Evolutionary conservation across 2,113 vertebrate species (phyloP), one percentile per base, ranked within the genome.

Genomic region (Polyodon spathula): DNA sequence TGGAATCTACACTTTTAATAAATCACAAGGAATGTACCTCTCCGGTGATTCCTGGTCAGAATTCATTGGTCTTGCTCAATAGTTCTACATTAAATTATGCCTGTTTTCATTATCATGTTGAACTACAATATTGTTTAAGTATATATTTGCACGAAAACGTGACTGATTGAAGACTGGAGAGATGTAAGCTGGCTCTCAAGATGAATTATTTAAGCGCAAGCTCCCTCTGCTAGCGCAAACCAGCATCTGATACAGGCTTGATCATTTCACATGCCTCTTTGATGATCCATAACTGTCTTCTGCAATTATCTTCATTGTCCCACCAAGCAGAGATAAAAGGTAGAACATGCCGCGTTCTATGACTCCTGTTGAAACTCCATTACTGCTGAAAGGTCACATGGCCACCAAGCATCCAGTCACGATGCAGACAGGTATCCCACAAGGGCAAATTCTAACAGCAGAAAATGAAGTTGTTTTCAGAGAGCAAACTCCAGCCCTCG

Each of bases 241-340:
- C 68, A 61, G 67, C 72, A 67, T 75, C 79, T 76, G 82, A 81
- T 88, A 77, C 58, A 81, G 75, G 82, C 80, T 81, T 85, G 84
- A 85, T 84, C 67, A 73, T 84, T 83, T 85, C 77, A 64, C 74
- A 66, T 71, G 80, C 76, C 79, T 82, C 82, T 85, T 76, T 86
- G 82, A 78, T 80, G 88, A 89, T 86, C 84, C 84, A 84, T 84
- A 86, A 81, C 87, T 91, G 88, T 89, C 89, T 76, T 68, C 70
- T 82, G 73, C 76, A 83, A 89, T 91, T 85, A 88, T 81, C 82
- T 80, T 80, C 84, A 82, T 76, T 6, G 38, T 57, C 71, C 74
- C 83, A 71, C 73, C 80, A 73, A 79, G 84, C 83, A 80, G 63
- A 80, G 84, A 86, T 87, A 86, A 89, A 89, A 89, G 83, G 85